A percentile compares a stretch with the other conserved stretches of the same genome.
These are phyloP conservation scores for Onychomys arenicola DNA, from an alignment of 2,797 vertebrate genomes.

Conservation along the genomic window DNA sequence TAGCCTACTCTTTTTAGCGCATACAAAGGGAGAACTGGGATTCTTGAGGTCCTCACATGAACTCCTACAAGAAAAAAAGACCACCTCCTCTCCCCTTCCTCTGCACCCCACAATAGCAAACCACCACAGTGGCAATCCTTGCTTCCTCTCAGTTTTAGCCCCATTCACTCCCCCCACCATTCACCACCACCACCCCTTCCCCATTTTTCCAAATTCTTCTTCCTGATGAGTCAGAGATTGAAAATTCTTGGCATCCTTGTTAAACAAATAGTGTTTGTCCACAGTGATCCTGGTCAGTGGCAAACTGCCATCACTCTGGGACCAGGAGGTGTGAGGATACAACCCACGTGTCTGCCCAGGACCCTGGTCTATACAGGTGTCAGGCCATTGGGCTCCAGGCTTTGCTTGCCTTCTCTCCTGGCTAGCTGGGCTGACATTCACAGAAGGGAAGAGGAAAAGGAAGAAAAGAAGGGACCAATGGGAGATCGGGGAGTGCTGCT, in stretches of 20 bases:
- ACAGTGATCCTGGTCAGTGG: not conserved
- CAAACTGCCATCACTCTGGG: slow-evolving; percentile 15
- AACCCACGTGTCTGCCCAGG: not conserved
- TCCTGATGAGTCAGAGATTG: slow-evolving; percentile 69
- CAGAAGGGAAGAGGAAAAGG: not conserved
- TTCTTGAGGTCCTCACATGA: not conserved
- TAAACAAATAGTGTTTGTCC: slow-evolving; percentile 67
- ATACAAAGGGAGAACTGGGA: not conserved
- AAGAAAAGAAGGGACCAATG: not conserved
- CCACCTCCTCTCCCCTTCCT: not conserved
- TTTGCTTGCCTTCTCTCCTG: not conserved
- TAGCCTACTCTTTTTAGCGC: not conserved
- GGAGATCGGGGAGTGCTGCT: not conserved
- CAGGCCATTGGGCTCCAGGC: not conserved
- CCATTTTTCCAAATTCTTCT: slow-evolving; percentile 57
- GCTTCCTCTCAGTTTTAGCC: slow-evolving; percentile 1
- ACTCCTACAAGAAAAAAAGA: not conserved
- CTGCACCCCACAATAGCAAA: not conserved
- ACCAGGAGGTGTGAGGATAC: not conserved
- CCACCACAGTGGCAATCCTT: not conserved
- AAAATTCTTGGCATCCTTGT: slow-evolving; percentile 63
- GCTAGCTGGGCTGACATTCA: not conserved
- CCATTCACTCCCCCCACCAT: not conserved
- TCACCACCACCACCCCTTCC: not conserved
- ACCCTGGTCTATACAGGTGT: not conserved